Evolutionary conservation across 2,113 vertebrate genomes (phyloP).

Genomic region (Tretioscincus oriximinensis): DNA sequence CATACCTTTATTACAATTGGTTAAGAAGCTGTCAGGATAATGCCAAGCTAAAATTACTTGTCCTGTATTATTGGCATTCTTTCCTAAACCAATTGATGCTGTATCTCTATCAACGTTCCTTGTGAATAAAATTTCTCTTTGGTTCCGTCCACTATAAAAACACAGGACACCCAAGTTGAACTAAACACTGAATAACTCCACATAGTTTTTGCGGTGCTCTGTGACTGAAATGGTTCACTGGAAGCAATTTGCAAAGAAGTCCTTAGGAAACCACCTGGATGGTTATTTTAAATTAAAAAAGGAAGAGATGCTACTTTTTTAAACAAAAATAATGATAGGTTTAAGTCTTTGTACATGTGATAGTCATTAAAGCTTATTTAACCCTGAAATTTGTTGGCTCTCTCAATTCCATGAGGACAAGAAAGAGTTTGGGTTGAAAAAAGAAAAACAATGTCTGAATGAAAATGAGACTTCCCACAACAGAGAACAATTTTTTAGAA

Average conservation of each 20-base stretch:
- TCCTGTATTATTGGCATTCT: background rate
- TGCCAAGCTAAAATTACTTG: background rate
- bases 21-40: background rate
- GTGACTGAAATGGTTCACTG: constrained; percentile 78
- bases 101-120: constrained; percentile 4
- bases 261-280: constrained; percentile 82
- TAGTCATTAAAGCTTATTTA: constrained; percentile 84
- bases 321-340: constrained; percentile 72
- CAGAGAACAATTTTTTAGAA: constrained; percentile 59
- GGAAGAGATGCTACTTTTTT: constrained; percentile 80
- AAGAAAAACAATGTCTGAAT: constrained; percentile 70
- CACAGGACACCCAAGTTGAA: constrained; percentile 79
- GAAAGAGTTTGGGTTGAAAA: constrained; percentile 72
- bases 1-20: background rate
- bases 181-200: constrained; percentile 71
- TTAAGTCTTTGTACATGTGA: constrained; percentile 80
- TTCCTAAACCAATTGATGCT: background rate
- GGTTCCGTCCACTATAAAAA: constrained; percentile 66
- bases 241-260: constrained; percentile 82
- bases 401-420: constrained; percentile 65
- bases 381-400: constrained; percentile 81
- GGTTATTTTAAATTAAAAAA: constrained; percentile 80
- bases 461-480: constrained; percentile 66
- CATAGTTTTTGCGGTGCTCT: constrained; percentile 76
- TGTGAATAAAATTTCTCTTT: constrained; percentile 33